Evolutionary conservation across 1,140 invertebrate genomes (phyloP).

Genomic region (Lordiphosa stackelbergi): DNA sequence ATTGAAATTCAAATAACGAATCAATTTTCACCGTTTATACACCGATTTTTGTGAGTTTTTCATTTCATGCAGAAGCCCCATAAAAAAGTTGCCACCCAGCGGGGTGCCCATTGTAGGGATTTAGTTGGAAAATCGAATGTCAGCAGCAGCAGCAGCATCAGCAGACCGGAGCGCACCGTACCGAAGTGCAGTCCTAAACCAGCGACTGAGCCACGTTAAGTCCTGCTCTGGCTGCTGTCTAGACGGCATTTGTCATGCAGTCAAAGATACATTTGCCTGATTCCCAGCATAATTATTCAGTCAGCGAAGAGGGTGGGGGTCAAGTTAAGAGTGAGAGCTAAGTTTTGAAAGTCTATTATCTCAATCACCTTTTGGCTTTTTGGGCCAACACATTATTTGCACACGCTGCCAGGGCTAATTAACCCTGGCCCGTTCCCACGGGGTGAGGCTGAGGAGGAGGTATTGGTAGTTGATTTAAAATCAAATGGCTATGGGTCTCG

Average conservation of each 20-base stretch:
- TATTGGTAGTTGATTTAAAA: slow-evolving; percentile 71
- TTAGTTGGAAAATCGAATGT: slow-evolving; percentile 48
- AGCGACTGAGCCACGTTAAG: slow-evolving; percentile 43
- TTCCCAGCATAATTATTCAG: slow-evolving; percentile 35
- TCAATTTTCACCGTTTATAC: too few species aligned
- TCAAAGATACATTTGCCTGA: slow-evolving; percentile 53
- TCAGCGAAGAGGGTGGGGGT: background rate
- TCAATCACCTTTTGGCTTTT: slow-evolving; percentile 34
- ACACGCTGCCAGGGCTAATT: slow-evolving; percentile 45
- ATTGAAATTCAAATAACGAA: too few species aligned
- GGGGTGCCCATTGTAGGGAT: slow-evolving; percentile 36
- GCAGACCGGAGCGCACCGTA: slow-evolving; percentile 1
- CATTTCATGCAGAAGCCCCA: background rate
- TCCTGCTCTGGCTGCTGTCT: slow-evolving; percentile 40
- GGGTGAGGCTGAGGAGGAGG: background rate
- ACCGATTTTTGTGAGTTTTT: too few species aligned
- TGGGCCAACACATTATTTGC: slow-evolving; percentile 43
- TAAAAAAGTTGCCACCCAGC: slow-evolving; percentile 35
- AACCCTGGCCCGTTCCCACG: slow-evolving; percentile 16
- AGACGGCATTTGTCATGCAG: slow-evolving; percentile 68
- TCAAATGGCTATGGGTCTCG: slow-evolving; percentile 28
- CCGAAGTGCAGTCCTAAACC: slow-evolving; percentile 35
- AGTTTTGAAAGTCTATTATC: slow-evolving; percentile 46
- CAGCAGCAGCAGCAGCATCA: slow-evolving; percentile 21
- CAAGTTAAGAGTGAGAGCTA: too few species aligned